Base-by-base conservation (phyloP, 2,797 vertebrate species). In the Myripristis murdjan region DNA sequence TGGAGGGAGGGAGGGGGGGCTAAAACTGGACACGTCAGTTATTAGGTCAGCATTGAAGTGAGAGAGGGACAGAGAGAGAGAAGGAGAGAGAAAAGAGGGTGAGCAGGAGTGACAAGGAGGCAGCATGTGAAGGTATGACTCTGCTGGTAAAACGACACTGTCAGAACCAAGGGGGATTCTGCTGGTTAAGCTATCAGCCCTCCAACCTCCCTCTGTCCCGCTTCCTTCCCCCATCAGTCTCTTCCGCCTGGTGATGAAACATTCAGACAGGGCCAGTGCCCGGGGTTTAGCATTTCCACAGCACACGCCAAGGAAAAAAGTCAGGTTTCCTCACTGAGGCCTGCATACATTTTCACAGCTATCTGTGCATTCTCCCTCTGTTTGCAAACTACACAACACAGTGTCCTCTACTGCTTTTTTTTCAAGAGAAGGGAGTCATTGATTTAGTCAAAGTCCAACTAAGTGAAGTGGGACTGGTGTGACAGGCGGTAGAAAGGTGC, bases 11-110 rank as follows among this genome's bases (percentile, higher is more conserved):
- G 4, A n/a, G 47, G 51, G 68, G 73, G 78, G 79, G 73, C 22
- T 79, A 88, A 90, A 90, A 91, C 90, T 92, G 88, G 89, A 93
- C 91, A 91, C 47, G 64, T 93, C 91, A 89, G 91, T 93, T 94
- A 94, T 93, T 91, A 93, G 91, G 90, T 90, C 85, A 79, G 83
- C 54, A 49, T 22, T 79, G 78, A 56, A 74, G 65, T 64, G 39
- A 74, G 51, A 64, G 62, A 41, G 58, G 65, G 74, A 72, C 64
- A 65, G 41, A 23, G 58, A 14, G 14, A 58, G 22, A 78, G 59
- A 57, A 58, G 77, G 76, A 53, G 59, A 55, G 72, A 39, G 23
- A 52, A 28, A 26, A 31, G 12, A 14, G 43, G 39, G 44, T 18
- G 43, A 71, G 33, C 4, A 26, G 49, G 59, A 53, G 64, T 33